These are phyloP conservation scores for Aphelenchoides besseyi DNA, from an alignment of 1,140 invertebrate genomes.

Conservation along the genomic window DNA sequence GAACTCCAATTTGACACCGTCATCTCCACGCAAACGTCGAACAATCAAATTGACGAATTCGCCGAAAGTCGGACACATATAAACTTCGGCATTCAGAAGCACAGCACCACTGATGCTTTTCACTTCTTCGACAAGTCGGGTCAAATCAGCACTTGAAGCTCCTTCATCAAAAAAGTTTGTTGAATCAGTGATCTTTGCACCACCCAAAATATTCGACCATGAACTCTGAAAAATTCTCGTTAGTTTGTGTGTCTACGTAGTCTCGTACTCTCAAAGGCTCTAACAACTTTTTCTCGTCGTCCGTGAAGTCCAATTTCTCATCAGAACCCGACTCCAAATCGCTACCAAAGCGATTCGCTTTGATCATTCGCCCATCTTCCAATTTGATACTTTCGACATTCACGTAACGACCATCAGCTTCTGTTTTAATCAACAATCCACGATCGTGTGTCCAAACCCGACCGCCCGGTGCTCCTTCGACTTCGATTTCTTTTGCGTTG, in stretches of 20 bases:
- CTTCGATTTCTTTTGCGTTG: constrained; percentile 68
- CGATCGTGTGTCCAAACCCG: constrained; percentile 36
- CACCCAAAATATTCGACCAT: constrained; percentile 80
- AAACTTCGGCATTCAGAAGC: constrained; percentile 80
- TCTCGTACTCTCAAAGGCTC: constrained; percentile 66
- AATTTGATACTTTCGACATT: constrained; percentile 71
- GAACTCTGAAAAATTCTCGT: constrained; percentile 69
- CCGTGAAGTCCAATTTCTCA: constrained; percentile 71
- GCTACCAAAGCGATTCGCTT: constrained; percentile 75
- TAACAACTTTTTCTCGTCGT: constrained; percentile 73
- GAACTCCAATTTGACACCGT: constrained; percentile 44
- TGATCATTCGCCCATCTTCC: constrained; percentile 78
- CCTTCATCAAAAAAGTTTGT: constrained; percentile 88
- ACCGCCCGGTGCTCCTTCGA: constrained; percentile 33
- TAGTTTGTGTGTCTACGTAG: constrained; percentile 47
- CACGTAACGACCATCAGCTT: constrained; percentile 74
- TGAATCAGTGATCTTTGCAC: constrained; percentile 71
- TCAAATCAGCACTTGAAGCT: constrained; percentile 88
- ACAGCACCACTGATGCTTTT: constrained; percentile 76
- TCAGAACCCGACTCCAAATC: constrained; percentile 66
- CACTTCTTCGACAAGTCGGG: constrained; percentile 81
- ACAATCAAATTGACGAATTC: constrained; percentile 75
- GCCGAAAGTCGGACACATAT: constrained; percentile 82
- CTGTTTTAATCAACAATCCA: constrained; percentile 73
- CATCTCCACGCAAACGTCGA: constrained; percentile 70